Evolutionary conservation across 2,888 invertebrate genomes (phyloP).

Genomic region (Chrysodeixis includens): DNA sequence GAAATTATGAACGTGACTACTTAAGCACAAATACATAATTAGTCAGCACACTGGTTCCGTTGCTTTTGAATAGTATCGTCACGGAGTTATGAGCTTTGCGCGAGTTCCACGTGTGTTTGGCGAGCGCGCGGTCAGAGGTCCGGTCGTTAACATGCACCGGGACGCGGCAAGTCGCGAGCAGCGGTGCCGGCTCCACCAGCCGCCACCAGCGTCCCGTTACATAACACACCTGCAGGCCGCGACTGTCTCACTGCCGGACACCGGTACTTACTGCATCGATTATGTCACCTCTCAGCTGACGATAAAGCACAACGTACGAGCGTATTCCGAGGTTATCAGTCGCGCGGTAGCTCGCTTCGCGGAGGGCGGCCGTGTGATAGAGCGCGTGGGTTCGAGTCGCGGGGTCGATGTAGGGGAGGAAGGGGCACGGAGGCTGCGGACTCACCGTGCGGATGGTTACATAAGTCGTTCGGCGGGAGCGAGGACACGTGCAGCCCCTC

Average conservation of each 20-base stretch:
- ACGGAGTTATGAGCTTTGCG: slow-evolving; percentile 20
- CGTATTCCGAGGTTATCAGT: slow-evolving; percentile 67
- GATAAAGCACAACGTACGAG: slow-evolving; percentile 74
- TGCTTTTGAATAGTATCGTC: slow-evolving; percentile 23
- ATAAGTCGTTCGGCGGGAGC: slow-evolving; percentile 84
- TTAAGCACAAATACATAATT: slow-evolving; percentile 40
- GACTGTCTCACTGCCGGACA: slow-evolving; percentile 74
- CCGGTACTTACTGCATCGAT: slow-evolving; percentile 87
- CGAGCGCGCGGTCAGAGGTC: slow-evolving; percentile 45
- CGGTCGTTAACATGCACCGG: slow-evolving; percentile 57
- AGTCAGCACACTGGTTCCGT: slow-evolving; percentile 27
- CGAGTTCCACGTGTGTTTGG: slow-evolving; percentile 35
- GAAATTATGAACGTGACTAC: slow-evolving; percentile 25
- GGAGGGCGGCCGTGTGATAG: slow-evolving; percentile 64
- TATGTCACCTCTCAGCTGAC: slow-evolving; percentile 87
- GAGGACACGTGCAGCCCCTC: slow-evolving; percentile 85
- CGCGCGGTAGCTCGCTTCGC: slow-evolving; percentile 61
- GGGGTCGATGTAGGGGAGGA: slow-evolving; percentile 75
- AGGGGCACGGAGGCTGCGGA: slow-evolving; percentile 84
- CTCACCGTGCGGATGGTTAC: slow-evolving; percentile 88
- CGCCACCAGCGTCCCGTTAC: slow-evolving; percentile 42
- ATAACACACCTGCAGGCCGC: slow-evolving; percentile 77
- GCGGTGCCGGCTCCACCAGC: slow-evolving; percentile 50
- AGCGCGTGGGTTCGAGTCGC: slow-evolving; percentile 58
- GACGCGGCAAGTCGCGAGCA: slow-evolving; percentile 56